Base-by-base conservation (phyloP, 1,140 invertebrate genomes). In the Pectinophora gossypiella region DNA sequence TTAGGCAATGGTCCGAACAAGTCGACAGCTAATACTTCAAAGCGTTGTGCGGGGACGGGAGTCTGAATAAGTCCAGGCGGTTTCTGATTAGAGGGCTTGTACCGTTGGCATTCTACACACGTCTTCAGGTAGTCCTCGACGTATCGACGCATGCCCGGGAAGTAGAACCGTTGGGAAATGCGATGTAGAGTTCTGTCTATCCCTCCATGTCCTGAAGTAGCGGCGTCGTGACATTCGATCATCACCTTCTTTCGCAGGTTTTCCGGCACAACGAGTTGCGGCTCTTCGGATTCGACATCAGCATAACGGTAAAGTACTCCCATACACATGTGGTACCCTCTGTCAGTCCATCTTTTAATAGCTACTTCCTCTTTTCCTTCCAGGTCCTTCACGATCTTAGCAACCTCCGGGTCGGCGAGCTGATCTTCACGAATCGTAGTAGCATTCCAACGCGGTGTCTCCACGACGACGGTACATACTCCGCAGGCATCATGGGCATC, bases 1-100 rank as follows among this genome's bases (percentile, higher is more conserved):
- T 3, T 61, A 60, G 12, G 67, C 67, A 22, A 72, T 76, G 13
- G 2, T 10, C 6, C 9, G 38, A 62, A 61, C 9, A 58, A 46
- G 45, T 79, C 70, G 1, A 76, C 54, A 3, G 61, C 53, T n/a
- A 76, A 3, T 0, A 54, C 51, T 56, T 82, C 72, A 20, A 68
- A 54, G 3, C 43, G 54, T 68, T 68, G 56, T 0, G 22, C 10
- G 1, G 22, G 22, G 1, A 57, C 51, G 1, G 57, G 56, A 19
- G 58, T 63, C 42, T 66, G 61, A 0, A 69, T 7, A n/a, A 73
- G 40, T 5, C 72, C 70, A 6, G 63, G 23, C 19, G 70, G 72
- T 40, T 75, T 75, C 18, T 51, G 0, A 48, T 75, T 72, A 9
- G 38, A 22, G 1, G 63, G n/a, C 42, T 77, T 77, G 15, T 68